Base-by-base conservation (phyloP, 2,113 vertebrate species). In the Quiscalus mexicanus region DNA sequence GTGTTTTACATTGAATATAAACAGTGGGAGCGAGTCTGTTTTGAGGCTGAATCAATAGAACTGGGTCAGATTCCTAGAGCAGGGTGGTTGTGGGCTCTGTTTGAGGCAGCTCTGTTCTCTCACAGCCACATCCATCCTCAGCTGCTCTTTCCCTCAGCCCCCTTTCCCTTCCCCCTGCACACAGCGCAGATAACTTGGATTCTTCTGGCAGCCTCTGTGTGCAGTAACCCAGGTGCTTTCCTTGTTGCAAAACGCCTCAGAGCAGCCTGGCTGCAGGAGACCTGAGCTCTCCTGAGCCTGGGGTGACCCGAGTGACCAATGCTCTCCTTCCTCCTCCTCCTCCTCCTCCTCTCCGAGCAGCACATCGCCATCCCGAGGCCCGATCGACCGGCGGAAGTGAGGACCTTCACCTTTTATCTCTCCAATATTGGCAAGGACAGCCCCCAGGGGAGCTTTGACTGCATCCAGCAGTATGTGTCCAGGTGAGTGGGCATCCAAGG, bases 381-480 rank as follows among this genome's bases (percentile, higher is more conserved):
- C 0, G 98, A 98, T 42, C 98, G 98, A 79, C 98, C 98, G 1
- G 89, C 98, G 0, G 99, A 99, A 49, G 95, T 98, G 24, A 95
- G 99, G 64, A 98, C 98, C 3, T 99, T 99, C 98, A 99, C 98
- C 0, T 99, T 99, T 93, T 99, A 99, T 93, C 98, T 99, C 96
- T 99, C 99, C 31, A 98, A 99, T 35, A 98, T 99, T n/a, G 99
- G 99, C 97, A 98, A 99, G 69, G 99, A 99, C 93, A 99, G 98
- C 95, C 99, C 99, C 4, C 99, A 99, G 91, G 99, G 99, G 58
- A 99, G 99, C 95, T 99, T 99, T 19, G 99, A 99, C 98, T 99
- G 99, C 91, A 98, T 99, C 97, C 99, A 99, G 98, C 99, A 99
- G 97, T 99, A 99, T 84, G 98, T 99, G 13, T 99, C 99, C 95